Percentiles rank a stretch among this genome's conserved stretches.
Evolutionary conservation across 2,797 vertebrate species (phyloP).

Genomic region (Pseudocheirus occidentalis): DNA sequence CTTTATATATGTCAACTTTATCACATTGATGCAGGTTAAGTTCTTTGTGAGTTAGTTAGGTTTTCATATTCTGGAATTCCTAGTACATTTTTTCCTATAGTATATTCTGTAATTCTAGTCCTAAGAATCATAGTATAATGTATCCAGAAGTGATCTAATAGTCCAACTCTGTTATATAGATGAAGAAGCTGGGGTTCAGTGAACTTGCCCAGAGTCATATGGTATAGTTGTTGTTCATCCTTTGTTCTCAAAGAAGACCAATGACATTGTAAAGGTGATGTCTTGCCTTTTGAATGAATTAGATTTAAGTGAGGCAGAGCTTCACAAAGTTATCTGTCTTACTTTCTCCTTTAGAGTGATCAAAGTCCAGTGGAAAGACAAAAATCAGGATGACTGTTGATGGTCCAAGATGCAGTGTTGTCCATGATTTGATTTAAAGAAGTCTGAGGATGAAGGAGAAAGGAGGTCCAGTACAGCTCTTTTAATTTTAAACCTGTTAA

Average conservation of each 20-base stretch:
- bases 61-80: neutral
- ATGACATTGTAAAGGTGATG: neutral
- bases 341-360: neutral
- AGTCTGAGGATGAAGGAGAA: neutral
- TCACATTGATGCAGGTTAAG: neutral
- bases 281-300: neutral
- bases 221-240: neutral
- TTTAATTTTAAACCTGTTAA: neutral
- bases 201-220: neutral
- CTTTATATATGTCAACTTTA: conserved; percentile 24
- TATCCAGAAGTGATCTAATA: neutral
- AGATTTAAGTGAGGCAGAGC: neutral
- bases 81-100: neutral
- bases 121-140: neutral
- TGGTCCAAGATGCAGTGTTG: neutral
- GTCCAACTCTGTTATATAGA: neutral
- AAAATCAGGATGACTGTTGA: neutral
- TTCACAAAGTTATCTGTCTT: neutral
- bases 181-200: neutral
- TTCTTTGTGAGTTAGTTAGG: neutral
- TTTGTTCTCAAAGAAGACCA: neutral
- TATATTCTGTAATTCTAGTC: neutral
- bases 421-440: neutral
- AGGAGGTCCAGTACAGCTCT: neutral
- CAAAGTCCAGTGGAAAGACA: neutral